Evolutionary conservation across 1,140 invertebrate genomes (phyloP), one percentile per base, ranked within the genome.

Genomic region (Akabosia matsudoensis): DNA sequence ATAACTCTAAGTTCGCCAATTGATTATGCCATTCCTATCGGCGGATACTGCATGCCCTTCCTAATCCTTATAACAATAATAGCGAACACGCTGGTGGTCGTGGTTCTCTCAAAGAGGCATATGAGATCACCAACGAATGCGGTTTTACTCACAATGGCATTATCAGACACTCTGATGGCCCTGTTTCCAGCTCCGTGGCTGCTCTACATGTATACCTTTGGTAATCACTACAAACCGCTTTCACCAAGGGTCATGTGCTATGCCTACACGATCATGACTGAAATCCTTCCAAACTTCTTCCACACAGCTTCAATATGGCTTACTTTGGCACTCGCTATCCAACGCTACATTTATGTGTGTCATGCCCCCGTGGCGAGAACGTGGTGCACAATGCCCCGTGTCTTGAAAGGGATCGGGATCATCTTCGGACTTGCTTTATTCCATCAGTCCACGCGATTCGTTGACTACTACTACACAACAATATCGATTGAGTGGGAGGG

Each of bases 231-330:
- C 83, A 91, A 92, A 82, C 91, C 92, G 0, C 83, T 94, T 76
- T 88, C 88, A 78, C 92, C 92, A 0, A 87, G 90, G 0, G 86
- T 88, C 24, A 88, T 91, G 3, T 96, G 94, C 83, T 92, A 92
- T 82, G 89, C 90, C 0, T 94, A 90, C 88, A 89, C 88, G 79
- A 88, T 90, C 81, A 92, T 93, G 90, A 91, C 92, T 82, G 92
- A 87, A 74, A 77, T 84, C 0, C 79, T 96, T 78, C 94, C 95
- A 0, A 92, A 92, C 26, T 89, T 95, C 83, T 96, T 95, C 84
- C 95, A 96, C 86, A 96, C 94, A 0, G 92, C 94, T 0, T 95
- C 93, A 76, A 95, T 96, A 61, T 96, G 94, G 93, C 85, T 96
- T 76, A 96, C 94, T 0, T 85, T 96, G 74, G 91, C 92, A 0